Evolutionary conservation across 2,888 invertebrate genomes (phyloP), one percentile per base, ranked within the genome.

Genomic region (Diploptera punctata): DNA sequence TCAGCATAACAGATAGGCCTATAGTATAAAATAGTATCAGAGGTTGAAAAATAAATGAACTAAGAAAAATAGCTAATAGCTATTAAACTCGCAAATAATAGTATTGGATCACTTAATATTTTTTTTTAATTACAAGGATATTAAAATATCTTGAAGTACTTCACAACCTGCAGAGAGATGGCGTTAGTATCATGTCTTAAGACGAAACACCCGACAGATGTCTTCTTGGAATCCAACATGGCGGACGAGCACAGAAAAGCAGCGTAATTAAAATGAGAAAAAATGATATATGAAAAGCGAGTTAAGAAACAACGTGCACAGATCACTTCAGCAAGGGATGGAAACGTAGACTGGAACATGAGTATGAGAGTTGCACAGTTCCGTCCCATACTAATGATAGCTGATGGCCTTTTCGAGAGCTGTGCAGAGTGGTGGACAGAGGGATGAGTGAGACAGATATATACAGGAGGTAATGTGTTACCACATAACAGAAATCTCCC

Each of bases 371-470:
- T 33, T 7, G 33, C 33, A 33, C 33, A 33, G 33, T 33, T 33
- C 33, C 33, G 24, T 57, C 57, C 24, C 57, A 24, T 24, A 57
- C 57, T 57, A 57, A 57, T 57, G 57, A 57, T 57, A n/a, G 57
- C 57, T 57, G 57, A 57, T 57, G 57, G 57, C 31, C 57, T 57
- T 57, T 57, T 57, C 21, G 57, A 54, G 54, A 29, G 29, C 57
- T 57, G 31, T 33, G 31, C 57, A 2, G 57, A 16, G 57, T 29
- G 57, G 57, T 57, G 57, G 57, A 57, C 57, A 29, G 16, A 33
- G 47, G 47, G 16, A 9, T 47, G 47, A 47, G 47, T 4, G 47
- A 47, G 47, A 47, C n/a, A 47, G 47, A 47, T n/a, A 47, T 9
- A 29, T 7, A 57, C 16, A 16, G 16, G 29, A 29, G 33, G 33